phyloP scores from a whole-genome alignment of 2,797 vertebrate species.

The Triplophysa bombifrons region DNA sequence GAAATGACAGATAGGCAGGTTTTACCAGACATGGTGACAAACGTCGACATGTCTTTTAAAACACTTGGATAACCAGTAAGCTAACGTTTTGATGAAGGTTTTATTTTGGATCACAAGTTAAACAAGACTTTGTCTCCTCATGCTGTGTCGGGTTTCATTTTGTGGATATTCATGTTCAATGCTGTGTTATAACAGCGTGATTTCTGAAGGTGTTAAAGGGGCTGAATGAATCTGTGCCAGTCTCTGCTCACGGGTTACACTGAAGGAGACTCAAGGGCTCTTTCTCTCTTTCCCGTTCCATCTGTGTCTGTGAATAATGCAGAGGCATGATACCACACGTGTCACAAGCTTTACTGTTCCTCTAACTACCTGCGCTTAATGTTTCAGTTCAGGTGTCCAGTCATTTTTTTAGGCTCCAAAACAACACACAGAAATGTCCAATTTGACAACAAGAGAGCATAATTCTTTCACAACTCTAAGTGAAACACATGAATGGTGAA shows the following conservation, averaged over 20 bases:
- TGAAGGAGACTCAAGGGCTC: constrained; percentile 34
- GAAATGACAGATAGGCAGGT: too few relatives aligned
- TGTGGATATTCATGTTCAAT: too few relatives aligned
- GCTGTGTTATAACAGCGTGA: constrained; percentile 52
- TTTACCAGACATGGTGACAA: too few relatives aligned
- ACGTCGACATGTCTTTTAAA: too few relatives aligned
- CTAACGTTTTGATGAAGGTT: too few relatives aligned
- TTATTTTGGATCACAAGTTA: background rate
- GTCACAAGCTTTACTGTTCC: constrained; percentile 6
- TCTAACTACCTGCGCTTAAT: background rate
- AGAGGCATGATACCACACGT: constrained; percentile 31
- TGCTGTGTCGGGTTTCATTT: background rate
- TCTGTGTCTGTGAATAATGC: constrained; percentile 59
- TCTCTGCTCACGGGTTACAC: constrained; percentile 46
- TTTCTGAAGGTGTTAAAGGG: constrained; percentile 59
- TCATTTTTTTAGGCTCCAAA: too few relatives aligned
- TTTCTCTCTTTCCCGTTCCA: constrained; percentile 42
- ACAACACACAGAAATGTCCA: too few relatives aligned
- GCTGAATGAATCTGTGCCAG: constrained; percentile 55
- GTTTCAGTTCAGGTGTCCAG: too few relatives aligned
- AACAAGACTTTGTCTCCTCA: background rate
- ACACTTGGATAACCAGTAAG: too few relatives aligned
- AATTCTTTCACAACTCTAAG: background rate
- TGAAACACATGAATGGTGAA: too few relatives aligned
- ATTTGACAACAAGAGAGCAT: too few relatives aligned